Evolutionary conservation across 2,113 vertebrate species (phyloP), one percentile per base, ranked within the genome.

Genomic region (Saccopteryx bilineata): DNA sequence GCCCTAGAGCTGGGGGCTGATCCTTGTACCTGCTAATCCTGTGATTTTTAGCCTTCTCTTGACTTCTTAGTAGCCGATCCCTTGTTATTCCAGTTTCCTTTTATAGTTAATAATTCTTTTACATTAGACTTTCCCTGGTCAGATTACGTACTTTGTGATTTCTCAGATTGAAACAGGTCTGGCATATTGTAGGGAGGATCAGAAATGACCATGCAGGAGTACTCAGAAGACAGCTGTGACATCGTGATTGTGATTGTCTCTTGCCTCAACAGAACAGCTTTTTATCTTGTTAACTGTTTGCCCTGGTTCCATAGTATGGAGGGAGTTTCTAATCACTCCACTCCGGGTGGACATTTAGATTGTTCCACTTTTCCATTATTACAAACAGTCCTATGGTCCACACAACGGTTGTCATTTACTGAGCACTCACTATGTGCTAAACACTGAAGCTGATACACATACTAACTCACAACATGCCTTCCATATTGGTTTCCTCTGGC

Each of bases 231-330:
- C 33, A 72, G 52, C 23, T 12, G 31, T 33, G 8, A 26, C 6
- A 0, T 19, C 31, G 23, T 52, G 21, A 10, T 19, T 5, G 0
- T n/a, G 21, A 26, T 24, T 39, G 1, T 12, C 1, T 52, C 31
- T 11, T 12, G 48, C 24, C 63, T 39, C 39, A 39, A 7, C 2
- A 52, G n/a, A 13, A 50, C 23, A 33, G 33, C 11, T 33, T 75
- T 63, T 39, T 39, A 39, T 19, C 46, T 39, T 50, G 68, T 56
- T 9, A 63, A 24, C 23, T 26, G 5, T 46, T 46, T 15, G 72
- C 33, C 6, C 3, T 76, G 60, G 24, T 71, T 61, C 46, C 54
- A 0, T 0, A 4, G 60, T 11, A 9, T 4, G 19, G 52, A 31
- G 18, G 28, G 60, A 65, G 54, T 58, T 56, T 74, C 23, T 39